A percentile compares a stretch with the other conserved stretches of the same genome.
These are phyloP conservation scores for Leucania comma DNA, from an alignment of 2,888 invertebrate genomes.

Conservation along the genomic window DNA sequence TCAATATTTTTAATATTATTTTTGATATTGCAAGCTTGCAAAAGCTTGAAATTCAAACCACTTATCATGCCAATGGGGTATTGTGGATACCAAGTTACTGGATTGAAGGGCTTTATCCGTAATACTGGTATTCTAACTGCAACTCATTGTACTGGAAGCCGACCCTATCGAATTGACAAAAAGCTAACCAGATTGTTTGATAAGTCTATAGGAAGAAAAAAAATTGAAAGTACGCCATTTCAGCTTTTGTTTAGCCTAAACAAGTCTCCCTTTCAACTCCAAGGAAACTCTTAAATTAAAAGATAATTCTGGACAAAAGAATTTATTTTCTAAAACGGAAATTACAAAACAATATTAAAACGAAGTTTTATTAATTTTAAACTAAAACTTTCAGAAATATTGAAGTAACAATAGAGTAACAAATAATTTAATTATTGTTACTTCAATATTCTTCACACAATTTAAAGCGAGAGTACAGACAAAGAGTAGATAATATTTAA, in stretches of 20 bases:
- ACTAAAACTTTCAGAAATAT: neutral
- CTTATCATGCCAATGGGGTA: too few relatives aligned
- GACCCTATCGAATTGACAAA: neutral
- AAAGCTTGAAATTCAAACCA: too few relatives aligned
- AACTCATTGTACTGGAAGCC: neutral
- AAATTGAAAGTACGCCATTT: neutral
- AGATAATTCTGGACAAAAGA: neutral
- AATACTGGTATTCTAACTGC: too few relatives aligned
- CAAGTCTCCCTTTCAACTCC: neutral
- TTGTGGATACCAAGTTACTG: too few relatives aligned
- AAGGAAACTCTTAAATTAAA: neutral
- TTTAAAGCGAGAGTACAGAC: neutral
- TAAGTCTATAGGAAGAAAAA: neutral
- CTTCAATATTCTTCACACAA: slow-evolving; percentile 15
- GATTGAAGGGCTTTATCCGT: too few relatives aligned
- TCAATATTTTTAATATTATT: too few relatives aligned
- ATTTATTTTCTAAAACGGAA: slow-evolving; percentile 8
- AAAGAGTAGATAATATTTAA: neutral
- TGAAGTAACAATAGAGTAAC: neutral
- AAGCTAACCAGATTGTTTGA: neutral
- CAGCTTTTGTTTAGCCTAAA: too few relatives aligned
- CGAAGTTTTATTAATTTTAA: slow-evolving; percentile 4
- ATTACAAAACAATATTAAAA: slow-evolving; percentile 15
- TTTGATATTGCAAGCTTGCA: too few relatives aligned
- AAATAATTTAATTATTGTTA: slow-evolving; percentile 5